Conservation (phyloP, 1,140 invertebrate species). For the Acromyrmex echinatior region DNA sequence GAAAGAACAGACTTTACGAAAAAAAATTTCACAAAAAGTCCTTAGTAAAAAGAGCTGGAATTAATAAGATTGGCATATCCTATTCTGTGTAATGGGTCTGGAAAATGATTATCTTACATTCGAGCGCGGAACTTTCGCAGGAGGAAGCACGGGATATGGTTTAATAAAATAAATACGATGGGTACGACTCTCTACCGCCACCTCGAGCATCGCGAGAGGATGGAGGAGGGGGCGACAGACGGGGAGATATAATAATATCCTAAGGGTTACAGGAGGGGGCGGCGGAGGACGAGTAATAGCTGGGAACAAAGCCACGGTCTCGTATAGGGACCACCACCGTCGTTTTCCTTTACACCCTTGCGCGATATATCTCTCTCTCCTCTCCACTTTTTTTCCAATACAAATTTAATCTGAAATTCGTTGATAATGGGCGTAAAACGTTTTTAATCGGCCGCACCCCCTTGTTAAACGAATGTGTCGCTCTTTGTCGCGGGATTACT, state of each 20-base stretch:
- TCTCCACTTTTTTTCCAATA: conserved; percentile 75
- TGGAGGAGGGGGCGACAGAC: conserved; percentile 76
- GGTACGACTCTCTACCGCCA: conserved; percentile 75
- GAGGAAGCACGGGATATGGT: conserved; percentile 78
- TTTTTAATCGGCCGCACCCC: conserved; percentile 61
- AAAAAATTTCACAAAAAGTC: neutral
- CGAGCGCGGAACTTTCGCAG: conserved; percentile 76
- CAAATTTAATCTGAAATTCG: conserved; percentile 86
- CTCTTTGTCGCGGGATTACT: conserved; percentile 38
- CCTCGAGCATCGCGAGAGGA: conserved; percentile 59
- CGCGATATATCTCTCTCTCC: conserved; percentile 35
- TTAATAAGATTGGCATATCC: neutral
- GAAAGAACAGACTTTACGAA: neutral
- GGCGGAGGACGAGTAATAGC: conserved; percentile 85
- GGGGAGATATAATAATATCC: conserved; percentile 87
- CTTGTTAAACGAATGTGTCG: neutral
- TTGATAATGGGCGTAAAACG: conserved; percentile 72
- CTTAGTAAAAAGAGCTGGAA: neutral
- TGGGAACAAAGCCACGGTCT: conserved; percentile 86
- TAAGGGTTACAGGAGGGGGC: conserved; percentile 80
- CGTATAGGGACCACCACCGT: conserved; percentile 78
- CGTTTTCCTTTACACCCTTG: conserved; percentile 67
- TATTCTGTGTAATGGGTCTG: conserved; percentile 20
- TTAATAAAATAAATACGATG: conserved; percentile 87
- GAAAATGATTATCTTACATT: conserved; percentile 69